Conservation (phyloP, 2,888 invertebrate genomes). For the Aelia acuminata region DNA sequence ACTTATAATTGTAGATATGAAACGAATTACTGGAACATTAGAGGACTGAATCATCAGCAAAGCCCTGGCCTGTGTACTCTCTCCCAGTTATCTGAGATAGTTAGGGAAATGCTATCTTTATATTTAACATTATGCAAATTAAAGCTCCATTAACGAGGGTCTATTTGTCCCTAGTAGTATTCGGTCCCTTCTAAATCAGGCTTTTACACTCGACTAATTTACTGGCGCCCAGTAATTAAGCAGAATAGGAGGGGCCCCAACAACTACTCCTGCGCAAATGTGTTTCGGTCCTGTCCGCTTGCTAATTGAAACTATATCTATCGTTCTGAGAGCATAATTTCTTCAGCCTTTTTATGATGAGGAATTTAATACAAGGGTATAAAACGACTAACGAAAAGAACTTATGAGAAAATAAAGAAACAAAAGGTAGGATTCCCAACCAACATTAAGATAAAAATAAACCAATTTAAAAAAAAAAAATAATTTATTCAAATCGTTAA, state of each 20-base stretch:
- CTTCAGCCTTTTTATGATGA: not conserved
- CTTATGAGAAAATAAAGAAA: not conserved
- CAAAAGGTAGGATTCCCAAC: too few species aligned
- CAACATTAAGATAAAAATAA: too few species aligned
- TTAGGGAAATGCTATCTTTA: constrained; percentile 48
- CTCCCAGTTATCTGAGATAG: constrained; percentile 28
- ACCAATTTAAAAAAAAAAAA: too few species aligned
- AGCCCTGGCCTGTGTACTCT: not conserved
- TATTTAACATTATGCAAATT: constrained; percentile 48
- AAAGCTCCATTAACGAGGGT: constrained; percentile 46
- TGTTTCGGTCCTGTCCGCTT: not conserved
- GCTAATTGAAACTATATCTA: constrained; percentile 14
- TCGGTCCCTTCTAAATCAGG: constrained; percentile 34
- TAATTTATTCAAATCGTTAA: too few species aligned
- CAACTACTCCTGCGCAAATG: constrained; percentile 12
- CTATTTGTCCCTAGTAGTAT: constrained; percentile 40
- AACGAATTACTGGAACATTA: not conserved
- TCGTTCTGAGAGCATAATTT: not conserved
- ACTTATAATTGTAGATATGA: not conserved
- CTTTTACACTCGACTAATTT: constrained; percentile 43
- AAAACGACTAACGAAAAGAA: not conserved
- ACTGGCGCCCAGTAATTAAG: constrained; percentile 37
- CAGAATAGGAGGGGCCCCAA: not conserved
- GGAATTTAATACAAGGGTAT: not conserved
- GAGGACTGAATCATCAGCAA: not conserved